These are phyloP conservation scores for Panagrolaimus sp. DNA, from an alignment of 1,140 invertebrate species.

Conservation along the genomic window DNA sequence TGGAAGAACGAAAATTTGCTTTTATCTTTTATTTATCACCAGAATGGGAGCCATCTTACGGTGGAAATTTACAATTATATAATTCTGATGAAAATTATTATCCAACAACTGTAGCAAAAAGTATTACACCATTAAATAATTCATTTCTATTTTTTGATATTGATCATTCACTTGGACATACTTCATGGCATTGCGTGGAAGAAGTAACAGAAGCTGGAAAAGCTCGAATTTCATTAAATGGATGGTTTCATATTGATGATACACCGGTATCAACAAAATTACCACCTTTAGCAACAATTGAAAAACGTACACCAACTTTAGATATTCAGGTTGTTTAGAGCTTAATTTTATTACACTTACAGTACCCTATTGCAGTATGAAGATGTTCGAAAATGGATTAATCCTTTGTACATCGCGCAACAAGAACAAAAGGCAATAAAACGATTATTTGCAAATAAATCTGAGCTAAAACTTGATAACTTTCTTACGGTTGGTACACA, in stretches of 20 bases:
- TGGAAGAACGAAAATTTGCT: conserved; percentile 36
- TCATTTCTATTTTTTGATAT: conserved; percentile 41
- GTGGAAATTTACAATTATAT: conserved; percentile 37
- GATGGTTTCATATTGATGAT: conserved; percentile 46
- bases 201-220: conserved; percentile 36
- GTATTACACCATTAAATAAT: conserved; percentile 33
- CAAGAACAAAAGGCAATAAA: conserved; percentile 32
- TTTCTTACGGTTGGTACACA: conserved; percentile 30
- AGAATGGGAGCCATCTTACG: conserved; percentile 28
- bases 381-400: conserved; percentile 36
- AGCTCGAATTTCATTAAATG: conserved; percentile 43
- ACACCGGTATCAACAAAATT: conserved; percentile 20
- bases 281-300: conserved; percentile 24
- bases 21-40: conserved; percentile 35
- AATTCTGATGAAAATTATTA: conserved; percentile 24
- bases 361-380: conserved; percentile 26
- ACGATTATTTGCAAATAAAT: conserved; percentile 33
- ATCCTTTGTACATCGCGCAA: conserved; percentile 23
- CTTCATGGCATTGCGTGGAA: conserved; percentile 42
- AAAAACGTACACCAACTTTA: not conserved
- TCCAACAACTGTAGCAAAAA: conserved; percentile 27
- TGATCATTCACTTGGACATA: conserved; percentile 16
- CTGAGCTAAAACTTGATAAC: conserved; percentile 29
- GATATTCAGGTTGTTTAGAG: conserved; percentile 6
- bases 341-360: too few relatives aligned